A percentile compares a stretch with the other conserved stretches of the same genome.
phyloP scores from a whole-genome alignment of 1,140 invertebrate species.

The Diabrotica undecimpunctata region DNA sequence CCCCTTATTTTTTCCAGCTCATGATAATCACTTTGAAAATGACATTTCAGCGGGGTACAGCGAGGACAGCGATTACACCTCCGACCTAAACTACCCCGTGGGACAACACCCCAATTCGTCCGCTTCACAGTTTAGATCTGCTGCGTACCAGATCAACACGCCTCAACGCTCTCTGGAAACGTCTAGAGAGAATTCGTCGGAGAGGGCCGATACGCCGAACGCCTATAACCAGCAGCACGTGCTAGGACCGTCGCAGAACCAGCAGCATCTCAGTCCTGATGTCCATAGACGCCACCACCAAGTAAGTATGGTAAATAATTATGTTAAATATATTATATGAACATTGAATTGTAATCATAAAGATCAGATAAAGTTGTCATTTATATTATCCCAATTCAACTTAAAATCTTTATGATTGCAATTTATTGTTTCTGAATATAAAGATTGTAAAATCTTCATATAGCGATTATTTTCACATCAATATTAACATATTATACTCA shows the following conservation, averaged over 20 bases:
- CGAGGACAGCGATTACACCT: constrained; percentile 95
- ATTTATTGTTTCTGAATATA: too few relatives aligned
- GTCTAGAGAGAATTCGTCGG: constrained; percentile 79
- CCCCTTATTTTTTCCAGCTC: constrained; percentile 42
- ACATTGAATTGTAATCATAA: too few relatives aligned
- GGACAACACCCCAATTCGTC: constrained; percentile 82
- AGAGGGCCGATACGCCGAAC: constrained; percentile 62
- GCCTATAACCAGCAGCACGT: constrained; percentile 38
- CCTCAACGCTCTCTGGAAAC: constrained; percentile 76
- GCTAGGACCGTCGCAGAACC: constrained; percentile 33
- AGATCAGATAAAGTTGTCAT: too few relatives aligned
- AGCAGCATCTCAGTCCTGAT: constrained; percentile 43
- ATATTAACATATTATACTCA: too few relatives aligned
- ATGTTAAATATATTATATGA: too few relatives aligned
- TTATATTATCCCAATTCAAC: too few relatives aligned
- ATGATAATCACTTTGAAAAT: constrained; percentile 47
- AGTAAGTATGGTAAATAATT: too few relatives aligned
- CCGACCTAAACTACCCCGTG: constrained; percentile 92
- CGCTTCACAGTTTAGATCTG: constrained; percentile 75
- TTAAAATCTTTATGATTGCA: too few relatives aligned
- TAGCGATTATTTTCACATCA: too few relatives aligned
- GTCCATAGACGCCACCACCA: constrained; percentile 33
- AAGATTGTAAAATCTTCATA: too few relatives aligned
- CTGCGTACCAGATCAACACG: constrained; percentile 72
- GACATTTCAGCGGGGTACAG: constrained; percentile 83